These are phyloP conservation scores for Tipula vernalis DNA, from an alignment of 2,888 invertebrate species.

Conservation along the genomic window DNA sequence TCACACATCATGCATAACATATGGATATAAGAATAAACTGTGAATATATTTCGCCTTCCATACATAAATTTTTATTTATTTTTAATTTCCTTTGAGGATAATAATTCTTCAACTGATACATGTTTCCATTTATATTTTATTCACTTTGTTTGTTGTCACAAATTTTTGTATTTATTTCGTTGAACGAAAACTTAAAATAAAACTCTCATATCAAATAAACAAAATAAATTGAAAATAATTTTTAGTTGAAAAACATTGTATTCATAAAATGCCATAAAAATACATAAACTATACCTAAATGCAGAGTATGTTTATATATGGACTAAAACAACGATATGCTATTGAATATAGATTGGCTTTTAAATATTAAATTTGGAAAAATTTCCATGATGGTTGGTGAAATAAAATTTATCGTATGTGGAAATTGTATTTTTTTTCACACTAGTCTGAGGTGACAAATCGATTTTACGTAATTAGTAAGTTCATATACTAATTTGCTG, in stretches of 20 bases:
- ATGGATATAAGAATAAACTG: not conserved
- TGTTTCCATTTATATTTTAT: not conserved
- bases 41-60: not conserved
- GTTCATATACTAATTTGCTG: not conserved
- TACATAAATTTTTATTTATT: constrained; percentile 4
- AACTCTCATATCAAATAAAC: not conserved
- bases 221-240: constrained; percentile 8
- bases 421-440: not conserved
- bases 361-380: constrained; percentile 5
- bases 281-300: not conserved
- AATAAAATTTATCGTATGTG: not conserved
- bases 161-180: not conserved
- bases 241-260: not conserved
- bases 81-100: constrained; percentile 8
- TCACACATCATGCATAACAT: not conserved
- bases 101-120: constrained; percentile 10
- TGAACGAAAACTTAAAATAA: not conserved
- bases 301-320: not conserved
- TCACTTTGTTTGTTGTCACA: not conserved
- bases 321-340: not conserved
- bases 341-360: constrained; percentile 10
- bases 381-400: not conserved
- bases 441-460: not conserved
- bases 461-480: not conserved
- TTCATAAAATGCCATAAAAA: not conserved